Conservation (phyloP, 1,140 invertebrate genomes). For the Dolichoris vasculosae region DNA sequence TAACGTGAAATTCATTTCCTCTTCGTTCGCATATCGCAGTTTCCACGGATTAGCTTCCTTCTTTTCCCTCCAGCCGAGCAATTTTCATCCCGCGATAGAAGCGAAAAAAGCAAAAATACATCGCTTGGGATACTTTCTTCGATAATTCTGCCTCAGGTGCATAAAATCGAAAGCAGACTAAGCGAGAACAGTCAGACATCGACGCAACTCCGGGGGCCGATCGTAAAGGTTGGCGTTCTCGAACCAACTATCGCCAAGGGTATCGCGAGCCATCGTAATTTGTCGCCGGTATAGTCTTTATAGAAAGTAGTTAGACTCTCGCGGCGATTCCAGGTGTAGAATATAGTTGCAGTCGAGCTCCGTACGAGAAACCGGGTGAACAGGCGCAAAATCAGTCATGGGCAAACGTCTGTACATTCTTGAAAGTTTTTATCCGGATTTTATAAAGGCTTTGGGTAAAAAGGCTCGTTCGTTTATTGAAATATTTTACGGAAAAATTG, state of each 20-base stretch:
- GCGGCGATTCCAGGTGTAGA: background rate
- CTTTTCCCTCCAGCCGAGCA: background rate
- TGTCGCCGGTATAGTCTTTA: conserved; percentile 16
- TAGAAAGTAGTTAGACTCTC: conserved; percentile 24
- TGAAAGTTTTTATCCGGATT: background rate
- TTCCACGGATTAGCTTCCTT: background rate
- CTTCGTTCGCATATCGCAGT: background rate
- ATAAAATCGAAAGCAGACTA: conserved; percentile 28
- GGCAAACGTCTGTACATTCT: background rate
- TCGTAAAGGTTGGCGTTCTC: conserved; percentile 27
- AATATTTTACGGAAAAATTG: background rate
- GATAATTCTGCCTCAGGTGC: conserved; percentile 12
- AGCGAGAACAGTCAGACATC: background rate
- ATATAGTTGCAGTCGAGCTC: background rate
- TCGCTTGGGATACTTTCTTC: background rate
- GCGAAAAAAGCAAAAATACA: background rate
- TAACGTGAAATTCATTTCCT: background rate
- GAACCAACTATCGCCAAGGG: conserved; percentile 23
- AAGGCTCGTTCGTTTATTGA: background rate
- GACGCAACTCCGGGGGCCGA: background rate
- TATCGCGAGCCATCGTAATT: conserved; percentile 44
- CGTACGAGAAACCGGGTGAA: background rate
- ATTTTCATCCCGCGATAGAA: background rate
- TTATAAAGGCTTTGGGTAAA: background rate
- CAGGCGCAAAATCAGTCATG: background rate